phyloP scores from a whole-genome alignment of 1,140 invertebrate genomes.

The Dendroctonus valens region DNA sequence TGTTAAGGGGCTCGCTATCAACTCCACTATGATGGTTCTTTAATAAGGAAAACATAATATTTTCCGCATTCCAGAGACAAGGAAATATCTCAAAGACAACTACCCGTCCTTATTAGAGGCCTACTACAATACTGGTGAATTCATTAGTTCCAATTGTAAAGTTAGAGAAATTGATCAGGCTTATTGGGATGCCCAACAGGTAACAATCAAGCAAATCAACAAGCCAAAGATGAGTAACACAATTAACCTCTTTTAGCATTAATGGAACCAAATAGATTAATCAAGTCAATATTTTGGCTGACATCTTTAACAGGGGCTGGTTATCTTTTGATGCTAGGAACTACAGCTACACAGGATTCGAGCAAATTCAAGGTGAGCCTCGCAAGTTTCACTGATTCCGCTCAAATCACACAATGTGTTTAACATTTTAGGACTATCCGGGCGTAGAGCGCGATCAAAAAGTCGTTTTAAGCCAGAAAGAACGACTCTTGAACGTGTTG shows the following conservation, averaged over 20 bases:
- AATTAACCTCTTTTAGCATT: constrained; percentile 39
- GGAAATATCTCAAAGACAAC: constrained; percentile 59
- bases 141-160: constrained; percentile 50
- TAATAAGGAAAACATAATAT: background rate
- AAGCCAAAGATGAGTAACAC: no score
- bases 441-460: constrained; percentile 29
- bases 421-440: constrained; percentile 40
- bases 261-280: constrained; percentile 47
- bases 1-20: no score
- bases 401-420: background rate
- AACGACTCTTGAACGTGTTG: constrained; percentile 43
- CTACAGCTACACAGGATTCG: constrained; percentile 53
- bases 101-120: constrained; percentile 58
- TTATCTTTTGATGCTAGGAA: constrained; percentile 56
- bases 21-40: no score
- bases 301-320: constrained; percentile 55
- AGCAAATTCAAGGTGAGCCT: constrained; percentile 34
- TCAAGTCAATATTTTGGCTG: constrained; percentile 59
- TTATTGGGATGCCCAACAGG: constrained; percentile 49
- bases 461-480: constrained; percentile 27
- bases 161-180: constrained; percentile 54
- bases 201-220: background rate
- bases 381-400: constrained; percentile 2
- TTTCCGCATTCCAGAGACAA: constrained; percentile 53
- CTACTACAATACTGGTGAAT: constrained; percentile 61